Conservation (phyloP, 2,888 invertebrate genomes). For the Tholera decimalis region DNA sequence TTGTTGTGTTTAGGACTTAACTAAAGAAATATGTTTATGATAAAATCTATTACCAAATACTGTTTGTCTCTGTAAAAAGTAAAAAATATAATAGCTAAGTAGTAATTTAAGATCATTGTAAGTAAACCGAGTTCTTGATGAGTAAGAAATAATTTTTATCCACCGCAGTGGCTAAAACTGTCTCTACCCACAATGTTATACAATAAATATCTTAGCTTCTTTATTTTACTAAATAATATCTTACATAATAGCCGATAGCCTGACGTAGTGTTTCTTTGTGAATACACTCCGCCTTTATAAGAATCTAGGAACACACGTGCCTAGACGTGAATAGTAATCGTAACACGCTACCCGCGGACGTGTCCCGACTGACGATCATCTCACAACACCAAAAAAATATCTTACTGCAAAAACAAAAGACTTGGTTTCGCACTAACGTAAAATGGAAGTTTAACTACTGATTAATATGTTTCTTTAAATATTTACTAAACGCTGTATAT, state of each 20-base stretch:
- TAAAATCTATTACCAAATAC: too few relatives aligned
- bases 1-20: too few relatives aligned
- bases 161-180: slow-evolving; percentile 23
- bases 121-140: too few relatives aligned
- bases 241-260: slow-evolving; percentile 48
- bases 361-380: slow-evolving; percentile 48
- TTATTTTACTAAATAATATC: slow-evolving; percentile 34
- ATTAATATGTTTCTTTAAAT: slow-evolving; percentile 18
- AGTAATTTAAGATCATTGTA: too few relatives aligned
- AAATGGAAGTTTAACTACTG: slow-evolving; percentile 30
- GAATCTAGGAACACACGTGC: slow-evolving; percentile 60
- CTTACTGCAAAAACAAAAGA: slow-evolving; percentile 56
- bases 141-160: too few relatives aligned
- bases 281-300: slow-evolving; percentile 47
- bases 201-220: slow-evolving; percentile 26
- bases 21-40: too few relatives aligned
- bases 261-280: slow-evolving; percentile 50
- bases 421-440: slow-evolving; percentile 19
- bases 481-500: not conserved
- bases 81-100: too few relatives aligned
- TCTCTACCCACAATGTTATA: slow-evolving; percentile 38
- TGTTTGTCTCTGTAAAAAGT: too few relatives aligned
- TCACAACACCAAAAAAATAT: slow-evolving; percentile 47
- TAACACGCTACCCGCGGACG: slow-evolving; percentile 42
- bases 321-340: slow-evolving; percentile 51